A percentile compares a stretch with the other conserved stretches of the same genome.
Conservation (phyloP, 2,797 vertebrate species). For the Danio jaintianensis region DNA sequence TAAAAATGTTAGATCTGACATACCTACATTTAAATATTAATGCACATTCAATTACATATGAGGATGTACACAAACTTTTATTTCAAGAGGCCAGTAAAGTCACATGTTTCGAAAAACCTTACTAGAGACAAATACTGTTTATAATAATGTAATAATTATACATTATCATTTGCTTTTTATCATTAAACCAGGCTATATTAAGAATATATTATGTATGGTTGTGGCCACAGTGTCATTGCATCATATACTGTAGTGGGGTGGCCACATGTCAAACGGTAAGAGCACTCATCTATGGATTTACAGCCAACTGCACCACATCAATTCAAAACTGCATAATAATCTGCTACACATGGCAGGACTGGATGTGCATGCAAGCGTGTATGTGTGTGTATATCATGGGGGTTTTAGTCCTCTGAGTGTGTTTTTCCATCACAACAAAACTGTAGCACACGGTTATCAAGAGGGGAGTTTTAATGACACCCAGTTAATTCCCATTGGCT, state of each 20-base stretch:
- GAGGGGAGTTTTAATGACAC: background rate
- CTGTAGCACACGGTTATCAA: conserved; percentile 22
- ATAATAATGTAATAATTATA: too few species aligned
- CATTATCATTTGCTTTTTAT: too few species aligned
- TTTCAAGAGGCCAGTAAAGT: too few species aligned
- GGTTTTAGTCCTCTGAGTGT: background rate
- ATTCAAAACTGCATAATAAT: conserved; percentile 38
- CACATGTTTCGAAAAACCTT: too few species aligned
- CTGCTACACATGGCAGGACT: conserved; percentile 2
- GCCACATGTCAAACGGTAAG: conserved; percentile 31
- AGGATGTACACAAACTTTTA: too few species aligned
- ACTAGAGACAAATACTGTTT: too few species aligned
- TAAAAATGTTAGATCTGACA: too few species aligned
- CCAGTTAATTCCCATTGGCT: background rate
- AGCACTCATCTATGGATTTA: conserved; percentile 34
- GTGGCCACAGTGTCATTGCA: background rate
- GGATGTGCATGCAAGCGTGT: background rate
- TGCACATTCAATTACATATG: too few species aligned
- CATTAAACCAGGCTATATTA: too few species aligned
- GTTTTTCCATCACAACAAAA: conserved; percentile 31
- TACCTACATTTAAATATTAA: too few species aligned
- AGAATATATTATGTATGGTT: background rate
- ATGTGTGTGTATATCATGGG: background rate
- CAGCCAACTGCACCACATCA: background rate
- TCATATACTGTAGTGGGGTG: background rate